phyloP scores from a whole-genome alignment of 2,797 vertebrate genomes.

The Rhynchotus rufescens region DNA sequence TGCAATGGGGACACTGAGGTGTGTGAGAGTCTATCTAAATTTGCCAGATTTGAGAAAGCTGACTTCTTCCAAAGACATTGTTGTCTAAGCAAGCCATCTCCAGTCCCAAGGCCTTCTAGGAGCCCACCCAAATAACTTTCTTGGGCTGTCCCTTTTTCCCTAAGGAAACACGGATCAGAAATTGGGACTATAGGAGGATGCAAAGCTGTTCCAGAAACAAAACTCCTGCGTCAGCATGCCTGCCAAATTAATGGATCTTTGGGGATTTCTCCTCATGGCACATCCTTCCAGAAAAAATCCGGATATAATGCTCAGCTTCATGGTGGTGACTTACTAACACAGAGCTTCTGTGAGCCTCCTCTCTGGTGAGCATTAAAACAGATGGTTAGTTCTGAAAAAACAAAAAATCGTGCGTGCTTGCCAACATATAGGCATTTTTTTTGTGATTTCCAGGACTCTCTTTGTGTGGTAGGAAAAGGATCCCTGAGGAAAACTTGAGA shows the following conservation, averaged over 20 bases:
- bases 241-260: neutral
- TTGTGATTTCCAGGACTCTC: neutral
- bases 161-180: neutral
- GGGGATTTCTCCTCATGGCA: neutral
- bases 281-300: neutral
- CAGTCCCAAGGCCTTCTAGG: neutral
- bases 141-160: neutral
- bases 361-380: neutral
- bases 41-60: neutral
- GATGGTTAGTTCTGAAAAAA: neutral
- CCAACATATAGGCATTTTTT: neutral
- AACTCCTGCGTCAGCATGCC: neutral
- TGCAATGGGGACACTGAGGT: fast-evolving
- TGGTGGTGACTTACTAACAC: neutral
- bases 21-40: neutral
- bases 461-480: neutral
- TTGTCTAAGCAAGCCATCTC: neutral
- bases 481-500: neutral
- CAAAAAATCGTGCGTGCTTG: neutral
- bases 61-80: neutral
- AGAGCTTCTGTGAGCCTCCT: neutral
- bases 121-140: neutral
- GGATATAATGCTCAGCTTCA: neutral
- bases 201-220: neutral
- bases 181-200: neutral